Conservation (phyloP, 2,797 vertebrate species). For the Avahi laniger region DNA sequence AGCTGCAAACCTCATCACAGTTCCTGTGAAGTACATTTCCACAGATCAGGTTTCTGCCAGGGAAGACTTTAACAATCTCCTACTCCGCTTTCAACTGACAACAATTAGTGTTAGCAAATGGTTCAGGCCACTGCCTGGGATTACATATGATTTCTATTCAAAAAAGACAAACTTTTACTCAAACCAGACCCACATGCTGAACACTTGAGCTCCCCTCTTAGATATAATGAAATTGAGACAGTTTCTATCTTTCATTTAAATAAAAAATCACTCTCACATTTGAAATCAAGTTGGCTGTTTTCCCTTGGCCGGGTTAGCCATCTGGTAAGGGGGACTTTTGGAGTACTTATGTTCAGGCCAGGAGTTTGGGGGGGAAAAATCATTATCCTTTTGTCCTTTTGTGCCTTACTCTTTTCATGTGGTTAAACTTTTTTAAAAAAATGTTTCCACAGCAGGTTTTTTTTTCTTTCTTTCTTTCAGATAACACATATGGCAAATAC, state of each 20-base stretch:
- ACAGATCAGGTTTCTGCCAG: conserved; percentile 87
- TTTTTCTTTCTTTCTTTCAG: neutral
- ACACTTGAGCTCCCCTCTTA: conserved; percentile 84
- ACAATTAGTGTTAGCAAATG: conserved; percentile 90
- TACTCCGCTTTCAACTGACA: conserved; percentile 85
- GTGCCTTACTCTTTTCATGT: conserved; percentile 71
- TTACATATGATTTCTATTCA: conserved; percentile 89
- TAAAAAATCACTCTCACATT: conserved; percentile 84
- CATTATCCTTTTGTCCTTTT: conserved; percentile 75
- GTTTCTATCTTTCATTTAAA: conserved; percentile 85
- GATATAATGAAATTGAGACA: conserved; percentile 85
- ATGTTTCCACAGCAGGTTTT: conserved; percentile 75
- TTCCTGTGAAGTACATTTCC: conserved; percentile 86
- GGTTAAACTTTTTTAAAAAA: conserved; percentile 59
- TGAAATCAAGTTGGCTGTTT: conserved; percentile 84
- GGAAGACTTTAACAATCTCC: conserved; percentile 88
- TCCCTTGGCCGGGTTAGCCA: conserved; percentile 80
- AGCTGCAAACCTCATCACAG: conserved; percentile 87
- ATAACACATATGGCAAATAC: conserved; percentile 74
- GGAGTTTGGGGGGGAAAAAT: conserved; percentile 64
- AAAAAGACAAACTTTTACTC: conserved; percentile 87
- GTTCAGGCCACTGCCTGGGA: conserved; percentile 85
- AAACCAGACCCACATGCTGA: conserved; percentile 87
- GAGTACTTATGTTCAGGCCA: conserved; percentile 69
- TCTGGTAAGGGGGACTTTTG: conserved; percentile 81